Percentiles rank a stretch among this genome's conserved stretches.
phyloP scores from a whole-genome alignment of 2,888 invertebrate species.

The Metopia argyrocephala region DNA sequence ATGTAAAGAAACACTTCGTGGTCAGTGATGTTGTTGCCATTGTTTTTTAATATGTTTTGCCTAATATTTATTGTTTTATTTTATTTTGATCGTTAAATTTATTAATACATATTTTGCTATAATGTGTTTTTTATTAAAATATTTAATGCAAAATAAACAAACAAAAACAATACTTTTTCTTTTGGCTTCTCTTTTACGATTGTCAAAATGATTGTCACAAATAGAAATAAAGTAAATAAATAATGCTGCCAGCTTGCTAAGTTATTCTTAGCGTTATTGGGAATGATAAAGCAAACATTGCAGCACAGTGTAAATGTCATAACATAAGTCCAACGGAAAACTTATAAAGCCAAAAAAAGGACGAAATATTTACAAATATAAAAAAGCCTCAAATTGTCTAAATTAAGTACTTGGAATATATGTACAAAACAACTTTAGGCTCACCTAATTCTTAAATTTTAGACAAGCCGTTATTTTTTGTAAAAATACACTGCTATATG shows the following conservation, averaged over 20 bases:
- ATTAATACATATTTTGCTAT: constrained; percentile 54
- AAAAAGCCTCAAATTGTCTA: too few species aligned
- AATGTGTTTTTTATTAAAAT: constrained; percentile 45
- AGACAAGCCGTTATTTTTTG: too few species aligned
- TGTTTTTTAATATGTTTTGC: not conserved
- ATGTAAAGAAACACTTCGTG: constrained; percentile 43
- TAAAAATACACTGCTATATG: too few species aligned
- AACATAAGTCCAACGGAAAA: too few species aligned
- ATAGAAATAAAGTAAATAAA: constrained; percentile 20
- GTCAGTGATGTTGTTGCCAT: constrained; percentile 21
- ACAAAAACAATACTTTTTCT: constrained; percentile 57
- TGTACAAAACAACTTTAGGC: too few species aligned
- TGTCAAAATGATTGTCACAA: constrained; percentile 50
- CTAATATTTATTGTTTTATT: constrained; percentile 43
- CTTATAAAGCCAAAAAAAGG: too few species aligned
- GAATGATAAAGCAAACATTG: not conserved
- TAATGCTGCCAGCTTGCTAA: constrained; percentile 6
- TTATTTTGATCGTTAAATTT: constrained; percentile 58
- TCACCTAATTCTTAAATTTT: too few species aligned
- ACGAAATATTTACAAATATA: too few species aligned
- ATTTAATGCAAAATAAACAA: constrained; percentile 61
- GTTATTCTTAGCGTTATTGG: not conserved
- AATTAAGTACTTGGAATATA: too few species aligned
- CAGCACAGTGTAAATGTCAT: too few species aligned
- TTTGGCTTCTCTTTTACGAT: constrained; percentile 37